Conservation (phyloP, 2,113 vertebrate species). For the Phrynosoma blainvillii region DNA sequence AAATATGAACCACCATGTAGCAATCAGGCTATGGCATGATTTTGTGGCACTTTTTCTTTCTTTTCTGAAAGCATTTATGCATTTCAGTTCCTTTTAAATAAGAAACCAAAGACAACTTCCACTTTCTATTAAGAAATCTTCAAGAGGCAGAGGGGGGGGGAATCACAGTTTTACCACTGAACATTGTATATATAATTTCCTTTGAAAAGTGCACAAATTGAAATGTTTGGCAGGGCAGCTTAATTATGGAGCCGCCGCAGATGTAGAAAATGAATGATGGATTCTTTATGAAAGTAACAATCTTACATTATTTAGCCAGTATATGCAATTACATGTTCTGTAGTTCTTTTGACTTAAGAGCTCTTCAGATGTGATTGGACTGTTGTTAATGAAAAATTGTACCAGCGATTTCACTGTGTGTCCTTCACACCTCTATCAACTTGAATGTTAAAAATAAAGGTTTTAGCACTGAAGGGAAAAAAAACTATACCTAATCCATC, state of each 20-base stretch:
- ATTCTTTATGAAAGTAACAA: slow-evolving; percentile 64
- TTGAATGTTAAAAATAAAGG: neutral
- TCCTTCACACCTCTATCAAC: slow-evolving; percentile 28
- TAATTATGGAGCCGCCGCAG: slow-evolving; percentile 63
- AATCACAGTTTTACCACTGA: slow-evolving; percentile 46
- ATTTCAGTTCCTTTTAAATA: slow-evolving; percentile 36
- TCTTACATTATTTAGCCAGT: slow-evolving; percentile 56
- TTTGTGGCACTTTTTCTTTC: neutral
- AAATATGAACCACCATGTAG: slow-evolving; percentile 21
- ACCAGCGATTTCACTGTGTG: slow-evolving; percentile 15
- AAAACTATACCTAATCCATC: neutral
- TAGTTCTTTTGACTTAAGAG: slow-evolving; percentile 44
- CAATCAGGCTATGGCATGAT: slow-evolving; percentile 15
- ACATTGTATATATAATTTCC: slow-evolving; percentile 62
- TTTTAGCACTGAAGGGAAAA: neutral
- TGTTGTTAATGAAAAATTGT: slow-evolving; percentile 37
- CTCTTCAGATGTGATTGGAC: slow-evolving; percentile 41
- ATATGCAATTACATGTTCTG: slow-evolving; percentile 60
- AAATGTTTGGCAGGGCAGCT: slow-evolving; percentile 52
- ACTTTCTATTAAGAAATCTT: slow-evolving; percentile 44
- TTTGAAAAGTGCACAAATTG: slow-evolving; percentile 50
- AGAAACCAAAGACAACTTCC: slow-evolving; percentile 36
- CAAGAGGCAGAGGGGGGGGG: slow-evolving; percentile 10
- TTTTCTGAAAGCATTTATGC: slow-evolving; percentile 49
- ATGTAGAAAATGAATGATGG: slow-evolving; percentile 63